Percentiles rank a stretch among this genome's conserved stretches.
Conservation (phyloP, 53 echinoderm and acorn worm genomes). For the Zoroaster sp. region DNA sequence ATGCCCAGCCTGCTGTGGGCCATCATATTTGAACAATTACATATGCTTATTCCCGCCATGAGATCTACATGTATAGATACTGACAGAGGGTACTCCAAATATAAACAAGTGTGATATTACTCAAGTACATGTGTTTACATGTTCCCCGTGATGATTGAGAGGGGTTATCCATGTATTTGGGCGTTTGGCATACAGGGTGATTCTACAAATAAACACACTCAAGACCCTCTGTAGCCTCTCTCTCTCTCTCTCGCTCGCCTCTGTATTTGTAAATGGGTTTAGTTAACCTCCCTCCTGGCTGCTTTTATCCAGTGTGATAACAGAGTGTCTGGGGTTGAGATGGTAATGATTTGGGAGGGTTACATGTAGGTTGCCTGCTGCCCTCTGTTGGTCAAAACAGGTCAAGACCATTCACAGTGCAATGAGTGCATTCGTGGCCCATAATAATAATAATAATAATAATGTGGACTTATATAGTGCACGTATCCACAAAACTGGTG, state of each 20-base stretch:
- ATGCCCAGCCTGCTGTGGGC: not conserved
- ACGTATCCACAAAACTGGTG: too few species aligned
- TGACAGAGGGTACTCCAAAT: too few species aligned
- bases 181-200: not conserved
- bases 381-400: not conserved
- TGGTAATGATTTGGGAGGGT: not conserved
- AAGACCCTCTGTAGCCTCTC: not conserved
- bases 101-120: too few species aligned
- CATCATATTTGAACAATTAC: too few species aligned
- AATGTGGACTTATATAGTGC: too few species aligned
- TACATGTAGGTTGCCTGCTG: not conserved
- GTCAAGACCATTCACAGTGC: too few species aligned
- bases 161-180: not conserved
- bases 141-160: not conserved
- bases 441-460: too few species aligned
- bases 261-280: not conserved
- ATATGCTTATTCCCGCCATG: not conserved
- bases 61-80: not conserved
- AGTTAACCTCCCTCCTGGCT: constrained; percentile 1
- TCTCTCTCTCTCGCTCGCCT: not conserved
- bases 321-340: too few species aligned
- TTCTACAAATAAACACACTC: constrained; percentile 15
- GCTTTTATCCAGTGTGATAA: not conserved
- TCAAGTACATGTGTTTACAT: not conserved
- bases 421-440: too few species aligned